Conservation (phyloP, 2,113 vertebrate species). For the Ploceus nigricollis region DNA sequence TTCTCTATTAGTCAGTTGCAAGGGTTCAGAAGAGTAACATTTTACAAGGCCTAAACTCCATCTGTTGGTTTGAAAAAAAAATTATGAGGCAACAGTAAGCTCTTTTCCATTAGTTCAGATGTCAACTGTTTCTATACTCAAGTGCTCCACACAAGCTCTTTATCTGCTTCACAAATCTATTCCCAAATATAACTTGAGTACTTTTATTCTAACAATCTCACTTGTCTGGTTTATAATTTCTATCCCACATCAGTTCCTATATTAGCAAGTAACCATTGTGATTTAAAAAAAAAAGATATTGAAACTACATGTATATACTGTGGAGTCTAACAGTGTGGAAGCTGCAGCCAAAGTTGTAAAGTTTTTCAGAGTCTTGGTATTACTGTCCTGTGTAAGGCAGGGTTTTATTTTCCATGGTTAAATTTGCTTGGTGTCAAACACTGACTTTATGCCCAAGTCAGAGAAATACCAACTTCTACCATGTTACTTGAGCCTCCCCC, state of each 20-base stretch:
- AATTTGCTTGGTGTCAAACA: neutral
- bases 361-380: neutral
- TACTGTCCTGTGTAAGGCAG: neutral
- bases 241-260: neutral
- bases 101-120: neutral
- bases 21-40: neutral
- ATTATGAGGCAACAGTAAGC: neutral
- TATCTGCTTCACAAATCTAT: neutral
- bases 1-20: neutral
- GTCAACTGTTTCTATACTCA: neutral
- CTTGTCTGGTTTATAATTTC: neutral
- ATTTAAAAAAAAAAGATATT: neutral
- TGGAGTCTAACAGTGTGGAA: neutral
- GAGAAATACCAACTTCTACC: neutral
- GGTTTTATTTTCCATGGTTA: neutral
- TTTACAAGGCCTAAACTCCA: neutral
- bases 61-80: neutral
- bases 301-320: neutral
- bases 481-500: neutral
- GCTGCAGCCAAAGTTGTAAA: neutral
- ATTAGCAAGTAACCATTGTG: neutral
- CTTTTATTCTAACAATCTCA: neutral
- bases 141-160: neutral
- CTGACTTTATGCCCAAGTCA: neutral
- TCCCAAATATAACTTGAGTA: neutral